These are phyloP conservation scores for Pseudorectes ferrugineus DNA, from an alignment of 2,113 vertebrate species.

Conservation along the genomic window DNA sequence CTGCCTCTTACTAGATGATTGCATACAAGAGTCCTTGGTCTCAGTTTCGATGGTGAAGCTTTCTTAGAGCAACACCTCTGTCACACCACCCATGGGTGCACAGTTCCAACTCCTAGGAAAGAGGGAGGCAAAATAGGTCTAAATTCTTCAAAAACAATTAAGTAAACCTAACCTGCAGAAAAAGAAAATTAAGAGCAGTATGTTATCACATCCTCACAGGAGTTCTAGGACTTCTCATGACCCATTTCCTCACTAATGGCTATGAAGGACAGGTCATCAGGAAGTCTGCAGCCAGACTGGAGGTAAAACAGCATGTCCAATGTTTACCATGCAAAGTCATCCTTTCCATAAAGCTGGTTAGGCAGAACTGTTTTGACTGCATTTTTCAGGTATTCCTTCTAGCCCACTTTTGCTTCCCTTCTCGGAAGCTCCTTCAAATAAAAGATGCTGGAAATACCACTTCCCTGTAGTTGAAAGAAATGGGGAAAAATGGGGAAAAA, in stretches of 20 bases:
- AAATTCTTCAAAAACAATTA: not conserved
- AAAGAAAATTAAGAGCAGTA: not conserved
- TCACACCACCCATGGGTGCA: not conserved
- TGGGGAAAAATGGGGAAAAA: not conserved
- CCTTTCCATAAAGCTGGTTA: conserved; percentile 2
- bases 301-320: not conserved
- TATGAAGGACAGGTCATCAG: not conserved
- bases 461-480: conserved; percentile 20
- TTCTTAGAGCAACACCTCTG: not conserved
- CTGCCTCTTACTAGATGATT: not conserved
- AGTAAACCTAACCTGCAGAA: not conserved
- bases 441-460: not conserved
- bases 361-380: not conserved
- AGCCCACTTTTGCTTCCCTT: not conserved
- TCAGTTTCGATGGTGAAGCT: not conserved
- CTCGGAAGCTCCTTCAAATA: not conserved
- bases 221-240: not conserved
- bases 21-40: not conserved
- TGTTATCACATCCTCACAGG: not conserved
- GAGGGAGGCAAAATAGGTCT: not conserved
- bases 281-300: not conserved
- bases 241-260: not conserved
- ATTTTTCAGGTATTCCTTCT: not conserved
- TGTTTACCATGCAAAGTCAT: conserved; percentile 42
- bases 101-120: not conserved